Base-by-base conservation (phyloP, 2,888 invertebrate species). In the Idaea straminata region DNA sequence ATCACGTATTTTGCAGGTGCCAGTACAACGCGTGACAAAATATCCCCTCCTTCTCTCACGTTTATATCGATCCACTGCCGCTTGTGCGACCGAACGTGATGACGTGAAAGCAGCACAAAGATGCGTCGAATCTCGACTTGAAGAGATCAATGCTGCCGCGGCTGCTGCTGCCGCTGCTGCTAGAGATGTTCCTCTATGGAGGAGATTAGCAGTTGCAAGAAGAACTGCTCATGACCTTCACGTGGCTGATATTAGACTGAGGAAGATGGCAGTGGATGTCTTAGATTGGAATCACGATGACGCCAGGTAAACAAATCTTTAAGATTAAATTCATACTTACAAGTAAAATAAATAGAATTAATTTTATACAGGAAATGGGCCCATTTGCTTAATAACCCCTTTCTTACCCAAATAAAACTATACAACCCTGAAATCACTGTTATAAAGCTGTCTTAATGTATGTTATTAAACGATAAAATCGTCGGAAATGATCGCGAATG, bases 11-110 rank as follows among this genome's bases (percentile, higher is more conserved):
- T 81, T 66, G 1, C 79, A 96, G 96, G 96, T 98, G 78, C 99
- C 99, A 72, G 98, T 99, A 71, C 99, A 99, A 93, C 95, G 99
- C 87, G 98, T 99, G 78, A 99, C 99, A 78, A 98, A 98, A 93
- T 99, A 99, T 93, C 99, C 99, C 61, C 94, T 99, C 77, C 94
- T 99, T 74, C 93, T 99, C 81, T 97, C 97, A 61, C 95, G 99
- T 67, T 93, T 99, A 74, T 95, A 96, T 83, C 98, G 98, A 91
- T 97, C 98, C 60, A 98, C 98, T 15, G 97, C 98, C 2, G 88
- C 94, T 57, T 97, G 97, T 78, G 95, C 97, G 75, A 97, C 97
- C 67, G 96, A 96, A 69, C 95, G 97, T 69, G 97, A 97, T 74
- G 95, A 96, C 78, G 94, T 99, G 60, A 95, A 96, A 77, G 96